Evolutionary conservation across 1,140 invertebrate genomes (phyloP).

Genomic region (Antheraea pernyi): DNA sequence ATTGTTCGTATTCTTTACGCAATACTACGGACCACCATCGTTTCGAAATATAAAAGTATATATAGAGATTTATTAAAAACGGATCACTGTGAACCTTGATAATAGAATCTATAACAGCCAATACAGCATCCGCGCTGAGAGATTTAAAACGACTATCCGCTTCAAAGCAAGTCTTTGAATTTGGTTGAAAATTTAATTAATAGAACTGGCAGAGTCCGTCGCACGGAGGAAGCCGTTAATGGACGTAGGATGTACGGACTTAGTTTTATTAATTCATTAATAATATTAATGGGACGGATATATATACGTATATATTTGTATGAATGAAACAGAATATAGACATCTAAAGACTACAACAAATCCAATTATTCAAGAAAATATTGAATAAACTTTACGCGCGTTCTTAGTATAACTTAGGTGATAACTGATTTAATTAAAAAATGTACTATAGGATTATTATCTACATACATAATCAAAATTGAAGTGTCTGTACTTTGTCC

Average conservation of each 20-base stretch:
- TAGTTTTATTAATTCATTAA: slow-evolving; percentile 12
- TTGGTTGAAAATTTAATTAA: background rate
- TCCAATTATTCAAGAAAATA: too few species aligned
- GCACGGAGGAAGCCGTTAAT: slow-evolving; percentile 11
- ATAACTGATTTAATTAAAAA: too few species aligned
- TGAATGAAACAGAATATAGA: too few species aligned
- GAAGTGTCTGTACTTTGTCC: too few species aligned
- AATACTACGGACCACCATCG: too few species aligned
- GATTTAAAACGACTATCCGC: background rate
- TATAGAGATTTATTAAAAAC: background rate
- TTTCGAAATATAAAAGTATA: too few species aligned
- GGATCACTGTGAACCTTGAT: background rate
- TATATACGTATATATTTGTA: background rate
- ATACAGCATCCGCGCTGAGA: background rate
- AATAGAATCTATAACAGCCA: background rate
- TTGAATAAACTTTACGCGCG: too few species aligned
- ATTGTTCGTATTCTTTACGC: too few species aligned
- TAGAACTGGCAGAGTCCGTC: background rate
- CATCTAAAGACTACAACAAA: too few species aligned
- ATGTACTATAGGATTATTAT: too few species aligned
- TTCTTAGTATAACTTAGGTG: too few species aligned
- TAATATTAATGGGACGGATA: slow-evolving; percentile 9
- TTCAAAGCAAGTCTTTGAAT: background rate
- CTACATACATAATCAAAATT: too few species aligned
- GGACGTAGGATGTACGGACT: slow-evolving; percentile 6